These are phyloP conservation scores for Phodopus roborovskii DNA, from an alignment of 2,113 vertebrate species.

Conservation along the genomic window DNA sequence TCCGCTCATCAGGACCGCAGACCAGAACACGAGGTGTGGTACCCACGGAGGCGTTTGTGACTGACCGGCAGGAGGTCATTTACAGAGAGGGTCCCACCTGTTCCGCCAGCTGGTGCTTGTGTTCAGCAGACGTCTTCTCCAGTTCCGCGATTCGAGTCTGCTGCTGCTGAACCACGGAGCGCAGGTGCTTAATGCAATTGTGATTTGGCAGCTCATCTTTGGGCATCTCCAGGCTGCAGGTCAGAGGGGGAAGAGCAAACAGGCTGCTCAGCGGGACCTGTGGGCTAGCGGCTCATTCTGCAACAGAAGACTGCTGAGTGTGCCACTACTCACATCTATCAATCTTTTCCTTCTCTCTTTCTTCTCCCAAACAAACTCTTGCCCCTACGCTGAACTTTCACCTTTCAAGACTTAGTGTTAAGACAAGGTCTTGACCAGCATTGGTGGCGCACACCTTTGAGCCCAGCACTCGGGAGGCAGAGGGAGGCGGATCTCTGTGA, in stretches of 20 bases:
- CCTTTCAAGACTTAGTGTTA: not conserved
- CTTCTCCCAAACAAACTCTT: not conserved
- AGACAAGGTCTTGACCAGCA: too few relatives aligned
- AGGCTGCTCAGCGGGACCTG: not conserved
- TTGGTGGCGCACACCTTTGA: too few relatives aligned
- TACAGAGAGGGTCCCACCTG: slow-evolving; percentile 87
- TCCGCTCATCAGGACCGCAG: not conserved
- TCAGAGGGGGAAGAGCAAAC: slow-evolving; percentile 11
- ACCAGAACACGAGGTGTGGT: not conserved
- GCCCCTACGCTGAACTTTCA: not conserved
- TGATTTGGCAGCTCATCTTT: slow-evolving; percentile 97
- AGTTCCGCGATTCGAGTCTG: slow-evolving; percentile 95
- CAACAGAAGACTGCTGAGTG: not conserved
- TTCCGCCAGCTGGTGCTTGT: slow-evolving; percentile 97
- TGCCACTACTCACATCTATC: not conserved
- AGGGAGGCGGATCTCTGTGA: too few relatives aligned
- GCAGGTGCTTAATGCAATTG: slow-evolving; percentile 97
- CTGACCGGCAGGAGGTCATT: not conserved
- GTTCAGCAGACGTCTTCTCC: slow-evolving; percentile 95
- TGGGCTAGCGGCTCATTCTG: not conserved
- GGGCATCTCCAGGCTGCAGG: slow-evolving; percentile 95
- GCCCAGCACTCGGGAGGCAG: too few relatives aligned
- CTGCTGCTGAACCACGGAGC: slow-evolving; percentile 95
- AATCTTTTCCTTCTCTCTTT: not conserved
- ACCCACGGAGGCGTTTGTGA: not conserved